These are phyloP conservation scores for Strongylocentrotus purpuratus DNA, from an alignment of 35 echinoderm and acorn worm genomes.

Conservation along the genomic window DNA sequence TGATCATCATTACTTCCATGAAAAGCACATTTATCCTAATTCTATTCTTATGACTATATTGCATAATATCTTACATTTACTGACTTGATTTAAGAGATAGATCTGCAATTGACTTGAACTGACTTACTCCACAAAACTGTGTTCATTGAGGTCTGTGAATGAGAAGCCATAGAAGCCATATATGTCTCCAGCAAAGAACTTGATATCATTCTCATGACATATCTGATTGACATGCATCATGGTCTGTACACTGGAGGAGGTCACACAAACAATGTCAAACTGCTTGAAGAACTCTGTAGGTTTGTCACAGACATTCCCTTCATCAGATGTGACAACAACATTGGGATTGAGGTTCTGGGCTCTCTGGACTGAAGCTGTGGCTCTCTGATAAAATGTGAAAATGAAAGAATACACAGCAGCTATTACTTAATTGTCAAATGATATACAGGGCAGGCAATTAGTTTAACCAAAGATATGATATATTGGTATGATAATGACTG, in stretches of 20 bases:
- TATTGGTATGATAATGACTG: too few relatives aligned
- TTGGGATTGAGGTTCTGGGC: constrained; percentile 97
- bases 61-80: too few relatives aligned
- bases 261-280: constrained; percentile 94
- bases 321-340: constrained; percentile 72
- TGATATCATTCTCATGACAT: constrained; percentile 84
- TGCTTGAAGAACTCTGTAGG: constrained; percentile 84
- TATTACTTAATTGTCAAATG: neutral
- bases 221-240: constrained; percentile 82
- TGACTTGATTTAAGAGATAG: too few relatives aligned
- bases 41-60: too few relatives aligned
- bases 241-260: constrained; percentile 79
- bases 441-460: neutral
- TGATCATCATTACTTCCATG: too few relatives aligned
- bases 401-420: neutral
- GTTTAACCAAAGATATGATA: too few relatives aligned
- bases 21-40: too few relatives aligned
- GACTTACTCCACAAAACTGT: constrained; percentile 99
- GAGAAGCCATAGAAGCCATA: constrained; percentile 91
- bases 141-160: constrained; percentile 89
- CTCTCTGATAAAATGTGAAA: constrained; percentile 69
- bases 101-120: too few relatives aligned
- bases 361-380: constrained; percentile 76
- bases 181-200: constrained; percentile 90
- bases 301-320: constrained; percentile 66